Evolutionary conservation across 2,888 invertebrate species (phyloP).

Genomic region (Mythimna loreyi): DNA sequence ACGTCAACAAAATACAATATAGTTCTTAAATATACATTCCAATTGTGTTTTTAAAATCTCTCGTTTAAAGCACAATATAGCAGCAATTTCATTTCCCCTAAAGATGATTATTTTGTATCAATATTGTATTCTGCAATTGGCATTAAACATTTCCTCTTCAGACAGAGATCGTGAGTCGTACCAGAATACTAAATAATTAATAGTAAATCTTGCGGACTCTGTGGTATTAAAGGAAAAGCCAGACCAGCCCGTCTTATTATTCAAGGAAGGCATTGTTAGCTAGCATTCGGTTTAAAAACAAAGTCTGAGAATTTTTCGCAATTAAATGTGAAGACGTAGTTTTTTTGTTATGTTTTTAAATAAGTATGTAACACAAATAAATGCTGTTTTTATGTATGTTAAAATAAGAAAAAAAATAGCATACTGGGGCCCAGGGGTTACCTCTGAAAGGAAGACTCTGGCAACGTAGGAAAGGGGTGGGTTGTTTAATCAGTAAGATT

Average conservation of each 20-base stretch:
- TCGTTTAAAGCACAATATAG: background rate
- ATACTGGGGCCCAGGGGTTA: too few relatives aligned
- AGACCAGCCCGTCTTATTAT: conserved; percentile 52
- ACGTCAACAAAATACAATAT: background rate
- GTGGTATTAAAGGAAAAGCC: conserved; percentile 40
- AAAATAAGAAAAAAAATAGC: too few relatives aligned
- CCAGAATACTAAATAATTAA: conserved; percentile 59
- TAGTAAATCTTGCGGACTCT: conserved; percentile 52
- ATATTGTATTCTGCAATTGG: conserved; percentile 18
- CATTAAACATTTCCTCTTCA: conserved; percentile 28
- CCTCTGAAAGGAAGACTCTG: too few relatives aligned
- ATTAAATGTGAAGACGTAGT: conserved; percentile 9
- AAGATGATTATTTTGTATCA: conserved; percentile 22
- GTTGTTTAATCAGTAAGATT: too few relatives aligned
- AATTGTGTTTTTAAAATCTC: background rate
- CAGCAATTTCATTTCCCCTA: background rate
- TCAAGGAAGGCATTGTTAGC: conserved; percentile 45
- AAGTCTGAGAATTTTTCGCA: conserved; percentile 18
- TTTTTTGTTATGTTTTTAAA: conserved; percentile 10
- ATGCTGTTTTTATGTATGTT: background rate
- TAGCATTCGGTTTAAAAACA: conserved; percentile 36
- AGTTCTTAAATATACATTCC: background rate
- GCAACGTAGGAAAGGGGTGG: too few relatives aligned
- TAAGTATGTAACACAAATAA: background rate
- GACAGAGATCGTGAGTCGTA: conserved; percentile 19